Conservation (phyloP, 1,140 invertebrate genomes). For the Penaeus chinensis region DNA sequence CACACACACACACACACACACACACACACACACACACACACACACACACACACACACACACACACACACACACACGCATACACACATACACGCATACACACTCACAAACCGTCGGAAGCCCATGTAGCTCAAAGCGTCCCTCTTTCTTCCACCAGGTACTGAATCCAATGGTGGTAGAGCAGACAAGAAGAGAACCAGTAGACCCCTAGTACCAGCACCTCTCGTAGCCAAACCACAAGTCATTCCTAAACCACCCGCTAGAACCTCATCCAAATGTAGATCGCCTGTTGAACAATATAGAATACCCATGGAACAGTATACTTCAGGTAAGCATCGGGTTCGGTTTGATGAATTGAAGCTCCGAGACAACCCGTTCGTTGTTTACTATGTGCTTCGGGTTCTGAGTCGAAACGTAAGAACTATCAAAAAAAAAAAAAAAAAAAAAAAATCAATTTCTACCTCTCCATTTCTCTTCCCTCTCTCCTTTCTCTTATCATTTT, state of each 20-base stretch:
- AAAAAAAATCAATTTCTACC: no score
- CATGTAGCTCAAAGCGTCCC: neutral
- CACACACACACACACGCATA: neutral
- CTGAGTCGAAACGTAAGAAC: no score
- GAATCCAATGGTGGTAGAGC: neutral
- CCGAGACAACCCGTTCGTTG: no score
- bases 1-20: neutral
- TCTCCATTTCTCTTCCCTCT: no score
- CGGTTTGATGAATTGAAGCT: no score
- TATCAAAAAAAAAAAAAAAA: no score
- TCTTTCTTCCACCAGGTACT: neutral
- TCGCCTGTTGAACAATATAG: slow-evolving; percentile 3
- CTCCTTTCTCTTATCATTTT: no score
- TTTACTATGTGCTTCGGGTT: no score
- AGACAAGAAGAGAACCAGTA: neutral
- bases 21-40: slow-evolving; percentile 6
- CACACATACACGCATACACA: neutral
- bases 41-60: neutral
- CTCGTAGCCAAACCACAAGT: slow-evolving; percentile 2
- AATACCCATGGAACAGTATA: neutral
- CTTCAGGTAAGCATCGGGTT: neutral
- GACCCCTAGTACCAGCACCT: neutral
- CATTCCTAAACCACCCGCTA: neutral
- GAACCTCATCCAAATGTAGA: slow-evolving; percentile 3
- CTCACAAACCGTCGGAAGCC: neutral